These are phyloP conservation scores for Thalassarche chlororhynchos DNA, from an alignment of 2,113 vertebrate species.

Conservation along the genomic window DNA sequence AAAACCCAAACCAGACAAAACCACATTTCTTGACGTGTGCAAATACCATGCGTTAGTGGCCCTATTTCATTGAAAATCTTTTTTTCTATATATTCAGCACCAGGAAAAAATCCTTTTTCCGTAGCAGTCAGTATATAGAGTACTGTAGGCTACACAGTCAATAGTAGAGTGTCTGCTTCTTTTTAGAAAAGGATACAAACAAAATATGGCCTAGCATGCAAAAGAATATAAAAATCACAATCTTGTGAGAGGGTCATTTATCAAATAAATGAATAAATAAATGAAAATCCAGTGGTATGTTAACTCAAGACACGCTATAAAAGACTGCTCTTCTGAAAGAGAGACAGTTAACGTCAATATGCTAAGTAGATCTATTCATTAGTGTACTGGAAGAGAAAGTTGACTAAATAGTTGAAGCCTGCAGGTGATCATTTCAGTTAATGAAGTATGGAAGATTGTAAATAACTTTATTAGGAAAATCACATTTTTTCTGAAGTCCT, in stretches of 20 bases:
- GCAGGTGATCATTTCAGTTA: constrained; percentile 23
- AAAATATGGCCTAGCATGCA: not conserved
- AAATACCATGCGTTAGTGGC: not conserved
- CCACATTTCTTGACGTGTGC: not conserved
- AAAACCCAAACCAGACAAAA: not conserved
- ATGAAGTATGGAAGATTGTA: constrained; percentile 28
- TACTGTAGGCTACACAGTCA: not conserved
- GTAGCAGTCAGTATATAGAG: not conserved
- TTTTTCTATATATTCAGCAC: not conserved
- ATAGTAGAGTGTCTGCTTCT: not conserved
- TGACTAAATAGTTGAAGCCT: constrained; percentile 11
- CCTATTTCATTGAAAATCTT: not conserved
- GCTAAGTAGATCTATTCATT: not conserved
- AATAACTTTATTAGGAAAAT: not conserved
- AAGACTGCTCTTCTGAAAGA: not conserved
- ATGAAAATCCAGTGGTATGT: not conserved
- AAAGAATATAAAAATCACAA: not conserved
- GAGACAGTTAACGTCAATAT: not conserved
- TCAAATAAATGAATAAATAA: not conserved
- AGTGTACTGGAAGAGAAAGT: not conserved
- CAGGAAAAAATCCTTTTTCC: not conserved
- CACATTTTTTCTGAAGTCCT: not conserved
- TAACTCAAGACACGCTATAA: not conserved
- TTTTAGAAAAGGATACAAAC: not conserved
- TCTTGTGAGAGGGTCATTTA: not conserved